These are phyloP conservation scores for Hipposideros armiger DNA, from an alignment of 2,113 vertebrate genomes.

Conservation along the genomic window DNA sequence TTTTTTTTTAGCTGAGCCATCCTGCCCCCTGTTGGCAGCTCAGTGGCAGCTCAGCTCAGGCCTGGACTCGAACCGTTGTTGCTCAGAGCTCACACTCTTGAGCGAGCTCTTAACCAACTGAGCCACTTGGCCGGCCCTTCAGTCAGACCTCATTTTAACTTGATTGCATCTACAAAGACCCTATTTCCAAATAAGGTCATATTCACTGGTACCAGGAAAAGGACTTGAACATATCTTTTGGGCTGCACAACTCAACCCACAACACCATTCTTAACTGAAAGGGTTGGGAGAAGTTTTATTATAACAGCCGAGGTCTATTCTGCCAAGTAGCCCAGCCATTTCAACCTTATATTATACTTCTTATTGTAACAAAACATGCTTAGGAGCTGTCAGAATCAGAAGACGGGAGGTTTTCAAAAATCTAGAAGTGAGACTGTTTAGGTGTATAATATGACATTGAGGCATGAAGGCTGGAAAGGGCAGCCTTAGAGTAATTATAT, in stretches of 20 bases:
- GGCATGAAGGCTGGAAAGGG: background rate
- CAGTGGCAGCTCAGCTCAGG: too few species aligned
- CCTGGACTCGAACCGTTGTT: too few species aligned
- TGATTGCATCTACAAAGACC: background rate
- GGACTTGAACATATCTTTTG: background rate
- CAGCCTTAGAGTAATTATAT: background rate
- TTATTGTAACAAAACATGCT: background rate
- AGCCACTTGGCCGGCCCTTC: too few species aligned
- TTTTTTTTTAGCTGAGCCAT: background rate
- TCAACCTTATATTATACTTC: background rate
- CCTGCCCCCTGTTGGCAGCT: too few species aligned
- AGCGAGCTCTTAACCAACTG: too few species aligned
- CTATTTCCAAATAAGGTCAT: background rate
- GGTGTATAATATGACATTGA: rapidly evolving
- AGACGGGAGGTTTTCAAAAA: background rate
- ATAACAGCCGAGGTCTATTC: background rate
- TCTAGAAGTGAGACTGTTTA: too few species aligned
- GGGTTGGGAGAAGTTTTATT: background rate
- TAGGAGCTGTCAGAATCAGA: background rate
- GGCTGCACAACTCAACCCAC: background rate
- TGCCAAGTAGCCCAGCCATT: background rate
- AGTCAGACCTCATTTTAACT: background rate
- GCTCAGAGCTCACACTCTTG: too few species aligned
- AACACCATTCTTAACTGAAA: background rate
- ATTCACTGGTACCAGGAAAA: background rate